Evolutionary conservation across 2,888 invertebrate genomes (phyloP), one percentile per base, ranked within the genome.

Genomic region (Omphaloscelis lunosa): DNA sequence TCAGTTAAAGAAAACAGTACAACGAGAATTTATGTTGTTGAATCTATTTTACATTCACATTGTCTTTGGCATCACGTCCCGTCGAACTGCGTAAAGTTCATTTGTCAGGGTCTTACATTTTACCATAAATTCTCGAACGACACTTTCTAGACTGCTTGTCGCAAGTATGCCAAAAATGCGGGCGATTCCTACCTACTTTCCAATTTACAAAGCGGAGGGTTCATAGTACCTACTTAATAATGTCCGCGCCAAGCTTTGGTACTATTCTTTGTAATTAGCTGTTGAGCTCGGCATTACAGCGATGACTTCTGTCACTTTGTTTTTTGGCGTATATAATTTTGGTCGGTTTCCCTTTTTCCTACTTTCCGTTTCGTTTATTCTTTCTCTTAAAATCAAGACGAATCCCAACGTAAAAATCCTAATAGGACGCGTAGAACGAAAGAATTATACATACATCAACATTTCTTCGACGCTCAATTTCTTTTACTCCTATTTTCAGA

Each of bases 11-110:
- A 89, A 91, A 92, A 91, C 88, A 90, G 89, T 88, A 90, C 87
- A 91, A 91, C 88, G 87, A 86, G 86, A 91, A 92, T 92, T 83
- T 87, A 91, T 91, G 87, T 90, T 89, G 89, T 90, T 89, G 89
- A 86, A 90, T 91, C 92, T 93, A 92, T 93, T 95, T 93, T 93
- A 93, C 92, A 94, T 95, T 93, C 92, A 91, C 91, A 87, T 92
- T 92, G 91, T 90, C 92, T 92, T 90, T 90, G 90, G 91, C 92
- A 92, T 92, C 91, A 93, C 91, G 92, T 93, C 89, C 89, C 91
- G 88, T 90, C 90, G 90, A 91, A 92, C 92, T 92, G 91, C 92
- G 92, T 91, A 92, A 93, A 95, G 92, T 93, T 94, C 94, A 95
- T 95, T 95, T 94, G 91, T 95, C 94, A 94, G 90, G 89, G 89